A percentile compares a stretch with the other conserved stretches of the same genome.
Conservation (phyloP, 1,140 invertebrate species). For the Paracyclopina nana region DNA sequence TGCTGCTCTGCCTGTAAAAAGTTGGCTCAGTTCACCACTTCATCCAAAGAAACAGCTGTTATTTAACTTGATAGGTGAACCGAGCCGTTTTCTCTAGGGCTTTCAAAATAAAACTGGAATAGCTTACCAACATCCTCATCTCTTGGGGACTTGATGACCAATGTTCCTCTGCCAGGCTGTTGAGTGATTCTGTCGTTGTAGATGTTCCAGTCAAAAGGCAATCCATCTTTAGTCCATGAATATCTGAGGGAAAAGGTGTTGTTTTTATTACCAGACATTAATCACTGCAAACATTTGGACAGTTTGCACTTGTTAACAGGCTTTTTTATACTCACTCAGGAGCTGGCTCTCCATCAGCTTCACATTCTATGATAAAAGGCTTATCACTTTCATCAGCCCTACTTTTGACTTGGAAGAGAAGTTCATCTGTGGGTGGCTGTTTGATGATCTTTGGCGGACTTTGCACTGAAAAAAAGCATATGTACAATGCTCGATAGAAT, state of each 20-base stretch:
- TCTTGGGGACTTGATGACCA: conserved; percentile 64
- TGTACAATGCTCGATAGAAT: no score
- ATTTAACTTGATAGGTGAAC: no score
- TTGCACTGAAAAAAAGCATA: conserved; percentile 34
- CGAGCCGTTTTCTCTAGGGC: no score
- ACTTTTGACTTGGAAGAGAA: conserved; percentile 70
- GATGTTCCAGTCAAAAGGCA: conserved; percentile 61
- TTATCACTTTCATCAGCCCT: conserved; percentile 62
- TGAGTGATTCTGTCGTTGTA: conserved; percentile 83
- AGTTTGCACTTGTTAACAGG: no score
- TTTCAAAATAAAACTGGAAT: conserved; percentile 1
- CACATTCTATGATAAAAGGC: conserved; percentile 82
- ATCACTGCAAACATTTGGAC: no score
- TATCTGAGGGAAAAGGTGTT: conserved; percentile 44
- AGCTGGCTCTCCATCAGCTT: conserved; percentile 72
- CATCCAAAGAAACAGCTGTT: no score
- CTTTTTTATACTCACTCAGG: conserved; percentile 44
- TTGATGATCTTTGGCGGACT: conserved; percentile 69
- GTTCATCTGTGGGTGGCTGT: conserved; percentile 68
- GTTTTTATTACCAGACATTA: no score
- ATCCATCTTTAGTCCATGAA: conserved; percentile 87
- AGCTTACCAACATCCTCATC: conserved; percentile 60
- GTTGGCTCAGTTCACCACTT: no score
- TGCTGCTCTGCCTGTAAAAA: no score
- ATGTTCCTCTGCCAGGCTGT: conserved; percentile 68